These are phyloP conservation scores for Bombus pascuorum DNA, from an alignment of 1,140 invertebrate genomes.

Conservation along the genomic window DNA sequence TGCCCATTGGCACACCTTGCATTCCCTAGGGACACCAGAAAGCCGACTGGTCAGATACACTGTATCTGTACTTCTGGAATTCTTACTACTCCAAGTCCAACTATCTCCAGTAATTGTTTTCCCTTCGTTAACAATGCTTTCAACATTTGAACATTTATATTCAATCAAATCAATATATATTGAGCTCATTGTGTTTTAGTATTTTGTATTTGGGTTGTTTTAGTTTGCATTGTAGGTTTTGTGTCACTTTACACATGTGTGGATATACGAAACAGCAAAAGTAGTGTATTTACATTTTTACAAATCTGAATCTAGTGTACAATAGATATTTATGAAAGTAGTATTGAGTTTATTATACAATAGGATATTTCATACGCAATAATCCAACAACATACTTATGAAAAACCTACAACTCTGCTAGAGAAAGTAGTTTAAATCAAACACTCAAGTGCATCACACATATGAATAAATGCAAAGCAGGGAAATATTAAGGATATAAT, in stretches of 20 bases:
- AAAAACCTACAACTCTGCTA: background rate
- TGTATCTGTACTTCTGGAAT: conserved; percentile 35
- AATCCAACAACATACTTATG: background rate
- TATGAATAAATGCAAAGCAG: conserved; percentile 25
- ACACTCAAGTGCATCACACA: conserved; percentile 24
- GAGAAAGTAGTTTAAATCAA: background rate
- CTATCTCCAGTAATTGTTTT: conserved; percentile 4
- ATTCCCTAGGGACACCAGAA: conserved; percentile 75
- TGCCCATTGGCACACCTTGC: conserved; percentile 78
- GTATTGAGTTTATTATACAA: background rate
- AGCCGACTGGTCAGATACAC: conserved; percentile 39
- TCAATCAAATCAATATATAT: background rate
- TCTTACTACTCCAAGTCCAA: conserved; percentile 34
- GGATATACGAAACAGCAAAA: background rate
- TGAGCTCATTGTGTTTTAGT: background rate
- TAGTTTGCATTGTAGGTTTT: background rate
- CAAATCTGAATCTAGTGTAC: background rate
- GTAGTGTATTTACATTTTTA: background rate
- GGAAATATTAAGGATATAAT: background rate
- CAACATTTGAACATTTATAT: background rate
- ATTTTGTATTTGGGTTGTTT: background rate
- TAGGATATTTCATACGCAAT: background rate
- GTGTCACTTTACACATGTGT: background rate
- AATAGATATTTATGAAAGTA: background rate
- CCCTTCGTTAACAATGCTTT: background rate